These are phyloP conservation scores for Augiades crinisus DNA, from an alignment of 2,888 invertebrate genomes.

Conservation along the genomic window DNA sequence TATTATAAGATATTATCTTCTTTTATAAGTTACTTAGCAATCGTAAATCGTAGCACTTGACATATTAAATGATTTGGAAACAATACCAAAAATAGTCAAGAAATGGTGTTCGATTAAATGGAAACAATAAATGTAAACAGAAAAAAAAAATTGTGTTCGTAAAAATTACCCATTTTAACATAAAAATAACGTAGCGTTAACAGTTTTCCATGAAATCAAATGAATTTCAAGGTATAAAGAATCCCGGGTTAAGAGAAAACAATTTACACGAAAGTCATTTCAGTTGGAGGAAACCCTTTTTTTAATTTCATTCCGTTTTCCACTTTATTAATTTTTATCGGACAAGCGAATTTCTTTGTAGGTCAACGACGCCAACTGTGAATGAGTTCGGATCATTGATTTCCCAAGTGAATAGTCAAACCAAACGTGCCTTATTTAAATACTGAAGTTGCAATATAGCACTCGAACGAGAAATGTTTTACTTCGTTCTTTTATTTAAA, in stretches of 20 bases:
- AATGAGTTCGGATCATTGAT: constrained; percentile 63
- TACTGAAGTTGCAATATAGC: constrained; percentile 37
- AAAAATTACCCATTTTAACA: no score
- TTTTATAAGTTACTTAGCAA: no score
- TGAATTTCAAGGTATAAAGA: no score
- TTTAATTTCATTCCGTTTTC: constrained; percentile 22
- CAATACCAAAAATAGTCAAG: no score
- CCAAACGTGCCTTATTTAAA: constrained; percentile 58
- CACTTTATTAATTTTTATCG: constrained; percentile 52
- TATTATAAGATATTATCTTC: no score
- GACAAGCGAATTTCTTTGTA: constrained; percentile 50
- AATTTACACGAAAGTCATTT: neutral
- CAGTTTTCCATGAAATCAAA: no score
- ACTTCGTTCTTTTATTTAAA: constrained; percentile 4
- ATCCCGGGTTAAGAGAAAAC: neutral
- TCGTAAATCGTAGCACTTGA: no score
- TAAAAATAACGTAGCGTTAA: no score
- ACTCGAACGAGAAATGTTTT: neutral
- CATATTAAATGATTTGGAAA: no score
- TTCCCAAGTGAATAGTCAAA: constrained; percentile 70
- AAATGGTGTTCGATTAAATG: no score
- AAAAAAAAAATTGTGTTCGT: no score
- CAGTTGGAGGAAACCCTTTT: neutral
- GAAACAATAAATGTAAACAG: no score
- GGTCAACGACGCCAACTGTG: constrained; percentile 47